A percentile compares a stretch with the other conserved stretches of the same genome.
phyloP scores from a whole-genome alignment of 2,113 vertebrate species.

The Hoplias malabaricus region DNA sequence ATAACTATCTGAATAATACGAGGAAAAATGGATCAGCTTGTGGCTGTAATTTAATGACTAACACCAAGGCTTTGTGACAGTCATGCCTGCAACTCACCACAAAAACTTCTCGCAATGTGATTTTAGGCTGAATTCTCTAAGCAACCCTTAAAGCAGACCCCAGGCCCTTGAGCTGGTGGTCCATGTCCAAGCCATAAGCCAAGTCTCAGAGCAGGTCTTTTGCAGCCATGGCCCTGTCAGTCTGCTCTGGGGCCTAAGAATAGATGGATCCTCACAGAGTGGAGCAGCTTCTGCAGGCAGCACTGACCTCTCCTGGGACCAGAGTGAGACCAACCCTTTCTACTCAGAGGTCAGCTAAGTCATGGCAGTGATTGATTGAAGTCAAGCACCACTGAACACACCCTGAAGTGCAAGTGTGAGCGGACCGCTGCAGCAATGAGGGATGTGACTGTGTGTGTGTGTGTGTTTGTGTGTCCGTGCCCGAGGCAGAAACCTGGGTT shows the following conservation, averaged over 20 bases:
- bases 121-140: not conserved
- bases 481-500: not conserved
- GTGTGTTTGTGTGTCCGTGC: not conserved
- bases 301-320: not conserved
- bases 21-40: too few species aligned
- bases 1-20: too few species aligned
- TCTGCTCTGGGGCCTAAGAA: not conserved
- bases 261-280: not conserved
- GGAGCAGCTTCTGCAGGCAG: not conserved
- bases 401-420: conserved; percentile 8
- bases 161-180: not conserved
- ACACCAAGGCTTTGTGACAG: not conserved
- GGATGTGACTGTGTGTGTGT: not conserved
- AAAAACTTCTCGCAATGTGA: not conserved
- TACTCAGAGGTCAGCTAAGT: conserved; percentile 16
- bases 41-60: too few species aligned
- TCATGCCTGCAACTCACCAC: not conserved
- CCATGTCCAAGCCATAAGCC: not conserved
- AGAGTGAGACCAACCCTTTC: conserved; percentile 31
- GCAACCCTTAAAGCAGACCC: not conserved
- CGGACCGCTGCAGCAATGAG: not conserved
- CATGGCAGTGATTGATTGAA: conserved; percentile 40
- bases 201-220: not conserved
- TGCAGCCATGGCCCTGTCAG: not conserved
- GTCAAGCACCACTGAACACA: conserved; percentile 37